A percentile compares a stretch with the other conserved stretches of the same genome.
Evolutionary conservation across 2,888 invertebrate genomes (phyloP).

Genomic region (Drosophila peninsularis): DNA sequence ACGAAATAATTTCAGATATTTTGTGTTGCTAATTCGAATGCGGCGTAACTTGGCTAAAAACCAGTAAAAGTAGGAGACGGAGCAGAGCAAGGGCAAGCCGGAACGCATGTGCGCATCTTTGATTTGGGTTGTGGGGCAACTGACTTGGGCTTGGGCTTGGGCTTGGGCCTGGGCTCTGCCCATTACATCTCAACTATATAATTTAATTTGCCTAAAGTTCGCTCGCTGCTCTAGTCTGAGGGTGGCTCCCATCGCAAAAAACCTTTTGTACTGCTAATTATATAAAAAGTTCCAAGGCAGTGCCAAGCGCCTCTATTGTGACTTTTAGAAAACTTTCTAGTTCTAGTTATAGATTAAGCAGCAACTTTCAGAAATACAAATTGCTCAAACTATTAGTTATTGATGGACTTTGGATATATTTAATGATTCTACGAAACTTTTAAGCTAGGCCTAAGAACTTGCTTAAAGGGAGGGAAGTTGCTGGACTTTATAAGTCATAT

Average conservation of each 20-base stretch:
- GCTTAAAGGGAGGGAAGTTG: too few relatives aligned
- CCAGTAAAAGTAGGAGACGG: conserved; percentile 3
- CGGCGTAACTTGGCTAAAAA: conserved; percentile 60
- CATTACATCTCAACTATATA: conserved; percentile 65
- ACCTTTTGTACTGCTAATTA: conserved; percentile 67
- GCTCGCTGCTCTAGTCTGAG: conserved; percentile 23
- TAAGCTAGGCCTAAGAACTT: background rate
- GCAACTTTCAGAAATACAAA: background rate
- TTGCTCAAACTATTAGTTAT: background rate
- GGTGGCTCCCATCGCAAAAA: conserved; percentile 55
- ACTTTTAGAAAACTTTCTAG: conserved; percentile 24
- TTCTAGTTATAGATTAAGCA: background rate
- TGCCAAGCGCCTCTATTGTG: background rate
- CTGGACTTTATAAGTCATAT: too few relatives aligned
- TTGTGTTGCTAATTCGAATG: conserved; percentile 80
- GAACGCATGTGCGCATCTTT: conserved; percentile 68
- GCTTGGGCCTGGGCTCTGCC: conserved; percentile 8
- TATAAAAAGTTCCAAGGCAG: conserved; percentile 51
- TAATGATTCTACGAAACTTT: background rate
- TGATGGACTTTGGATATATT: background rate
- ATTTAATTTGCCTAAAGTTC: conserved; percentile 76
- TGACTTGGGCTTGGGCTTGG: background rate
- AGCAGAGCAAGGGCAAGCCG: conserved; percentile 16
- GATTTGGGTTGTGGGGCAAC: conserved; percentile 51
- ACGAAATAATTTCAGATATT: conserved; percentile 78